Evolutionary conservation across 2,888 invertebrate species (phyloP).

Genomic region (Phalera bucephala): DNA sequence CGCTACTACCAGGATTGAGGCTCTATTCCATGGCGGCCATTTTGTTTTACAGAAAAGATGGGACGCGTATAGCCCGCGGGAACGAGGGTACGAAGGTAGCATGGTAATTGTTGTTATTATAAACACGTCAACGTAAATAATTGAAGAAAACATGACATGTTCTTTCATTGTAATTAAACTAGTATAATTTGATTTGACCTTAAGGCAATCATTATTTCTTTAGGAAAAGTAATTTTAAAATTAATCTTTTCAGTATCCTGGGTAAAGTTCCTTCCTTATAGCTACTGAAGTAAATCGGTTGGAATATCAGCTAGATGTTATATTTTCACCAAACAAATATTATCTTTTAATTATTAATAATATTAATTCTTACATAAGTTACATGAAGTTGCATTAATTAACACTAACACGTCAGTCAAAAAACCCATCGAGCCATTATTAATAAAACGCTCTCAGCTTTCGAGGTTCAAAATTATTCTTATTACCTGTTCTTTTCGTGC

Average conservation of each 20-base stretch:
- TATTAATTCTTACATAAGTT: not conserved
- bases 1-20: conserved; percentile 43
- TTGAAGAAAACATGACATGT: conserved; percentile 20
- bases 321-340: too few species aligned
- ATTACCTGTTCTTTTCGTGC: conserved; percentile 37
- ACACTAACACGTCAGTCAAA: not conserved
- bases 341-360: not conserved
- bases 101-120: conserved; percentile 51
- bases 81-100: conserved; percentile 31
- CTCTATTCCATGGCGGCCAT: conserved; percentile 60
- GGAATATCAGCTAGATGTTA: too few species aligned
- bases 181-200: conserved; percentile 7
- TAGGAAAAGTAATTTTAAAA: not conserved
- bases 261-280: too few species aligned
- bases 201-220: too few species aligned
- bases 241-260: too few species aligned
- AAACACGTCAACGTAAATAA: conserved; percentile 34
- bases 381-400: conserved; percentile 2
- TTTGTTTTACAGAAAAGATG: conserved; percentile 53
- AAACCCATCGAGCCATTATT: conserved; percentile 9
- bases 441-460: conserved; percentile 18
- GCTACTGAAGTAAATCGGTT: too few species aligned
- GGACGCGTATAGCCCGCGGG: conserved; percentile 33
- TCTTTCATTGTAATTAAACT: conserved; percentile 19
- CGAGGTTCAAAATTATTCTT: conserved; percentile 19